Percentiles rank a stretch among this genome's conserved stretches.
Conservation (phyloP, 1,140 invertebrate genomes). For the Magallana ariakensis region DNA sequence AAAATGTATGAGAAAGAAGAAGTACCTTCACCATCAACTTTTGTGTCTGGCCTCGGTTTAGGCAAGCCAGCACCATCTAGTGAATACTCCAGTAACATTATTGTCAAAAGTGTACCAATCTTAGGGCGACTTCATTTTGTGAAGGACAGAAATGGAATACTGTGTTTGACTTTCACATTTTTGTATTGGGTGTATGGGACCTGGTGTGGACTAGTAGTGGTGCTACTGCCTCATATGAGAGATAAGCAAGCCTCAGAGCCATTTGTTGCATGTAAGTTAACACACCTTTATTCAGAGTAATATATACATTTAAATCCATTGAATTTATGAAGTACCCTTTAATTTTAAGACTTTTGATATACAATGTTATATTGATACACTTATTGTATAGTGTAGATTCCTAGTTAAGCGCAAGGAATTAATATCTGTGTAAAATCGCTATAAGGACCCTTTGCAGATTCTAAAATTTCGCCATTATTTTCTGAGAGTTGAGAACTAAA, state of each 20-base stretch:
- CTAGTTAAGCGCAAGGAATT: too few relatives aligned
- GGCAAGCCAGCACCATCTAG: conserved; percentile 40
- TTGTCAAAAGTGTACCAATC: conserved; percentile 50
- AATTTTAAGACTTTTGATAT: neutral
- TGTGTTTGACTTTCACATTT: conserved; percentile 56
- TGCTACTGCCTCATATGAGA: conserved; percentile 64
- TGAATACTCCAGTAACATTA: conserved; percentile 56
- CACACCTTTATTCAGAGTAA: too few relatives aligned
- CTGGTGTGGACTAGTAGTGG: conserved; percentile 59
- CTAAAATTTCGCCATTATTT: too few relatives aligned
- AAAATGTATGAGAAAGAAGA: conserved; percentile 16
- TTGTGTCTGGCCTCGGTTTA: conserved; percentile 13
- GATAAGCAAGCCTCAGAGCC: conserved; percentile 58
- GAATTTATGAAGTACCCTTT: conserved; percentile 22
- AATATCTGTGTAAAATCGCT: too few relatives aligned
- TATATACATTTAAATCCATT: neutral
- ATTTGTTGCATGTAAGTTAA: conserved; percentile 63
- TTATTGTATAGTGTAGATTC: too few relatives aligned
- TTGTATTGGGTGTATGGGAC: conserved; percentile 71
- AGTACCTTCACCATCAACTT: neutral
- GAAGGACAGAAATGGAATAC: conserved; percentile 64
- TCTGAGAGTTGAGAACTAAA: too few relatives aligned
- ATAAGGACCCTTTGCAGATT: too few relatives aligned
- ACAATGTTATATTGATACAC: too few relatives aligned
- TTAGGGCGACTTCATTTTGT: conserved; percentile 64